Conservation (phyloP, 1,140 invertebrate species). For the Penaeus vannamei region DNA sequence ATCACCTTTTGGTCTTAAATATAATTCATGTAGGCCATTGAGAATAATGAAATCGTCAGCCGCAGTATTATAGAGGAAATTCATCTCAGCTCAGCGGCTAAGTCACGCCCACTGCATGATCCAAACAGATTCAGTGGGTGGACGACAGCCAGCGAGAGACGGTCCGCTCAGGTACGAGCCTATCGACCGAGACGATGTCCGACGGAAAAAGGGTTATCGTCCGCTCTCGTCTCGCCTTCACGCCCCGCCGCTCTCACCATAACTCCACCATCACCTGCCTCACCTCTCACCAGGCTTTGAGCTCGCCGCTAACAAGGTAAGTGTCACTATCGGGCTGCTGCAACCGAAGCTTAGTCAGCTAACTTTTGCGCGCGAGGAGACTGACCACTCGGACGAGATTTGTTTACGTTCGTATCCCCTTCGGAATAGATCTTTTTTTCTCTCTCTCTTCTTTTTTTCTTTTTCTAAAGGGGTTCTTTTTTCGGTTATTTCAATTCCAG, state of each 20-base stretch:
- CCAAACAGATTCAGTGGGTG: slow-evolving; percentile 65
- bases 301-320: slow-evolving; percentile 64
- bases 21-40: too few species aligned
- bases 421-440: too few species aligned
- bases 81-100: neutral
- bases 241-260: slow-evolving; percentile 70
- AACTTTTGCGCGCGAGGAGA: too few species aligned
- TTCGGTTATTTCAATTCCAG: too few species aligned
- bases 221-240: slow-evolving; percentile 70
- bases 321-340: neutral
- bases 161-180: slow-evolving; percentile 46
- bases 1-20: too few species aligned
- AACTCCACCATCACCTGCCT: slow-evolving; percentile 71
- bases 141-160: slow-evolving; percentile 65
- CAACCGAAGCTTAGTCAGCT: too few species aligned
- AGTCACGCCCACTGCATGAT: neutral
- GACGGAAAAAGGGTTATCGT: slow-evolving; percentile 70
- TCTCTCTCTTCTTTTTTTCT: too few species aligned
- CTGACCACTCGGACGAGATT: too few species aligned
- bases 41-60: neutral
- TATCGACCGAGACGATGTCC: slow-evolving; percentile 65
- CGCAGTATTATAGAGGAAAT: neutral
- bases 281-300: slow-evolving; percentile 70
- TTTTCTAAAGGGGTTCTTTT: too few species aligned
- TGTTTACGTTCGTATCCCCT: too few species aligned